Evolutionary conservation across 2,888 invertebrate species (phyloP), one percentile per base, ranked within the genome.

Genomic region (Synanthedon myopaeformis): DNA sequence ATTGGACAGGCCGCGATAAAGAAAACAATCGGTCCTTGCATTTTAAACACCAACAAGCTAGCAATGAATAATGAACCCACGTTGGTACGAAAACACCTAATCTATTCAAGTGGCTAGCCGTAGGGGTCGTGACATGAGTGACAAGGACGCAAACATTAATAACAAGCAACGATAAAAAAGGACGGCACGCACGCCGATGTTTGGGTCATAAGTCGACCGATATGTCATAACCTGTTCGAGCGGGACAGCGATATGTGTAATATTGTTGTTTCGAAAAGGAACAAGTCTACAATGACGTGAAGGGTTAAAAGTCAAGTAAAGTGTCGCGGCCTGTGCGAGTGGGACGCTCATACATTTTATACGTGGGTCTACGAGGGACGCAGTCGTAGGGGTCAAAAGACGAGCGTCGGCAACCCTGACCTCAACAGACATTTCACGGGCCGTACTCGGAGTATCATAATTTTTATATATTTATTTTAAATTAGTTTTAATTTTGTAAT

Each of bases 151-250:
- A 61, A 53, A 65, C 70, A 81, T 63, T 56, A 63, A 58, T 66
- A 67, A 72, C 62, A 66, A 60, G 56, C 51, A 49, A 67, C 55
- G 79, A 69, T 66, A 72, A 74, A 82, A 73, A 66, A 70, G 72
- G 81, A 82, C 67, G 61, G 74, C 57, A 67, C 64, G 55, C 72
- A 58, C 62, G 64, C 61, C 74, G 77, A 79, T 76, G 82, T 67
- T 70, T 65, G 72, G 86, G 87, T 86, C 85, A 87, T 71, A 82
- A 78, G 86, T 82, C 80, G 72, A 69, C 79, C 83, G 83, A 87
- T 86, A 86, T 87, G 87, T 87, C 86, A 86, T 82, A 87, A 86
- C 86, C 87, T 79, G 82, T 81, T 74, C 62, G 76, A 81, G 69
- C 64, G 81, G 79, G 74, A 79, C 68, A 63, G 71, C 66, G 57